Evolutionary conservation across 2,113 vertebrate species (phyloP).

Genomic region (Tretioscincus oriximinensis): DNA sequence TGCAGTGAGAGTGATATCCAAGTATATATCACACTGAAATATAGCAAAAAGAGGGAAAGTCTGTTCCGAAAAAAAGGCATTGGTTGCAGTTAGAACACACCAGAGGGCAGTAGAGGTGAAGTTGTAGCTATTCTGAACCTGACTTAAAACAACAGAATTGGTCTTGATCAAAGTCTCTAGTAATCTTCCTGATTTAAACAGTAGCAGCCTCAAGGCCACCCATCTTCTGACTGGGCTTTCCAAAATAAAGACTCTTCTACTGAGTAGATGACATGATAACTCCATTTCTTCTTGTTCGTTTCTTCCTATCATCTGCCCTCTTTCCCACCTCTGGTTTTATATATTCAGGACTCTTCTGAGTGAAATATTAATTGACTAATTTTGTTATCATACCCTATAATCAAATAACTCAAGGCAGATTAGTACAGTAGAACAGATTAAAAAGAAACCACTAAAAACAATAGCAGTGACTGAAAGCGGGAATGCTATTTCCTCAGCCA

Average conservation of each 20-base stretch:
- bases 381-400: no score
- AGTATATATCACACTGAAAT: background rate
- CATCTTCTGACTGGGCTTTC: background rate
- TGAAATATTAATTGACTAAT: no score
- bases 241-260: background rate
- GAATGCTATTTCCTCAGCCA: no score
- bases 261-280: background rate
- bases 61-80: background rate
- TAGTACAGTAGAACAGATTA: no score
- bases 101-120: background rate
- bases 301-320: background rate
- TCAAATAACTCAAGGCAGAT: no score
- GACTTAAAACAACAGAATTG: background rate
- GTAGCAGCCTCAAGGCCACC: background rate
- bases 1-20: no score
- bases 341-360: background rate
- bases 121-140: background rate
- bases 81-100: background rate
- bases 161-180: background rate
- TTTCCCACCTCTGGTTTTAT: background rate
- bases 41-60: background rate
- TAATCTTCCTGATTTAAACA: background rate
- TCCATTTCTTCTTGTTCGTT: background rate
- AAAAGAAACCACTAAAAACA: no score
- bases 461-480: no score